Evolutionary conservation across 2,113 vertebrate species (phyloP), one percentile per base, ranked within the genome.

Genomic region (Chloroceryle aenea): DNA sequence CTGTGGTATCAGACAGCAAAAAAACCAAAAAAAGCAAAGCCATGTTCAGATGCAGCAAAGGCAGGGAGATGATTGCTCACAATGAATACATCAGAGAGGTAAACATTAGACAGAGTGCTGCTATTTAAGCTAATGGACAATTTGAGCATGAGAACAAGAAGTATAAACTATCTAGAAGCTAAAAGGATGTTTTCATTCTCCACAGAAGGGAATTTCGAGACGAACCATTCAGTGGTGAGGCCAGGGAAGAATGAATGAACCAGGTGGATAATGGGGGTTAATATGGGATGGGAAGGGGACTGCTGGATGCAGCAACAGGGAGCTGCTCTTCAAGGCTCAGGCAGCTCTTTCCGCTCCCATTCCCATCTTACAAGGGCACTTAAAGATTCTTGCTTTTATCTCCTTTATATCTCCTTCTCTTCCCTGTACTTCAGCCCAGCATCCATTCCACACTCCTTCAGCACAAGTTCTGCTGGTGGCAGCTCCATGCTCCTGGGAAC

Each of bases 101-200:
- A 84, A 92, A 72, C 78, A 80, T 61, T 21, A 55, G 85, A 53
- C 32, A 22, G 34, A 63, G 59, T 11, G 34, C 52, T 21, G 89
- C 95, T 94, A 67, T 90, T 80, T 67, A 84, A 90, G 92, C 86
- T 95, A 94, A 95, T 90, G 95, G 92, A 80, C 86, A 77, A 94
- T 92, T 90, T 68, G 62, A 86, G 68, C 73, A 68, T 43, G 68
- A 73, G 89, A 84, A 62, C 93, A 94, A 53, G 30, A 75, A 83
- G 77, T 34, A 36, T 53, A 26, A 90, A 84, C 29, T 75, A 22
- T 73, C 67, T 64, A 64, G 89, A 89, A 68, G 72, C 48, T 94
- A 72, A 92, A 86, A 92, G 91, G 80, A 53, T 90, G 63, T 72
- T 90, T 90, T 76, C 21, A 5, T 52, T 74, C 83, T 45, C 27